Base-by-base conservation (phyloP, 2,113 vertebrate species). In the Alectura lathami region DNA sequence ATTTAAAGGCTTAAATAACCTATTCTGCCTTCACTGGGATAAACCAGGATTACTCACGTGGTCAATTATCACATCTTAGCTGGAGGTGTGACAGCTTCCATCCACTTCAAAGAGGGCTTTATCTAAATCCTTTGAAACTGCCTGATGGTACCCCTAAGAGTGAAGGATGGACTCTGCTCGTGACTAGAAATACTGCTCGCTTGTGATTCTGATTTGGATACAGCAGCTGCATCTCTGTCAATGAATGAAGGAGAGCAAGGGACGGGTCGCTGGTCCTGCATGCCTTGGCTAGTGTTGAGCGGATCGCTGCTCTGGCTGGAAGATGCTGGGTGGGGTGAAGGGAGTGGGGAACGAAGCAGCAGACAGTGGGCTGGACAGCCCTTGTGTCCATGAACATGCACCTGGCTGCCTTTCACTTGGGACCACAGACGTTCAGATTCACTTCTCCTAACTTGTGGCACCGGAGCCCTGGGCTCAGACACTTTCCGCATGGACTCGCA, bases 311-410 rank as follows among this genome's bases (percentile, higher is more conserved):
- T 24, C 54, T 93, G 36, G 15, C 7, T 51, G 47, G 40, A 64
- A 60, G 63, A 50, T 24, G 30, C 29, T 6, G 14, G 18, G 27
- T 40, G 11, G 20, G 18, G 48, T 82, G 69, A 62, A 86, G 63
- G 47, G 70, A 27, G 24, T 18, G 43, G 62, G 42, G 21, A 53
- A 16, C 5, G 29, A 70, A 36, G 29, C 56, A 40, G 32, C 45
- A 32, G 26, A 42, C 2, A 57, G 40, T 6, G 2, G 1, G 24
- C 0, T 42, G 48, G 34, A 68, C 26, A 64, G 22, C 40, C 26
- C 2, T 1, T 0, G 0, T 13, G n/a, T 57, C 32, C 17, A n/a
- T 32, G 50, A 38, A 1, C 9, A 83, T 78, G 40, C 11, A 56
- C 27, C 57, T 67, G 38, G 2, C 7, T 75, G 7, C 12, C 59